Conservation (phyloP, 37 sponge, comb jelly and placozoan genomes). For the Oscarella lobularis region DNA sequence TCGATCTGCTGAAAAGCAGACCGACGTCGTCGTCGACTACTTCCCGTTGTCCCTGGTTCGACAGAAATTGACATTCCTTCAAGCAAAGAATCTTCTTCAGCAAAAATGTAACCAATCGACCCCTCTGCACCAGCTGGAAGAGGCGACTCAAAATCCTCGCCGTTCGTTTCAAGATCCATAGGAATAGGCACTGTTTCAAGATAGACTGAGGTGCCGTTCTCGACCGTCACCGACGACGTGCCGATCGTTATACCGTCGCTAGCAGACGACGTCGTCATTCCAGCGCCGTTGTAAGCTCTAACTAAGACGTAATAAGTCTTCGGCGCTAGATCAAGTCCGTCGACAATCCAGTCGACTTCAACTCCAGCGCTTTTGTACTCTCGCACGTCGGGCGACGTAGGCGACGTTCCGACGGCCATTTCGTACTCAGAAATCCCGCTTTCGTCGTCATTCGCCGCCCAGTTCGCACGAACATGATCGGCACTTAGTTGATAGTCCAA, state of each 20-base stretch:
- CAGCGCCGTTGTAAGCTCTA: not conserved
- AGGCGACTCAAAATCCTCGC: no score
- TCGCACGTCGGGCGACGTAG: slow-evolving; percentile 19
- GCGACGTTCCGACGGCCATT: slow-evolving; percentile 6
- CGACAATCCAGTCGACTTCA: not conserved
- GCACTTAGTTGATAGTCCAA: slow-evolving; percentile 24
- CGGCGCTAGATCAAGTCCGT: not conserved
- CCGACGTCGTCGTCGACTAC: no score
- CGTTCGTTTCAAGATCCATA: no score
- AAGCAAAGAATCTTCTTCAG: no score
- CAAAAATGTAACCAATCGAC: no score
- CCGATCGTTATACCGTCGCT: not conserved
- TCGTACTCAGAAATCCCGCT: not conserved
- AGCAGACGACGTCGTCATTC: not conserved
- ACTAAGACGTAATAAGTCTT: not conserved
- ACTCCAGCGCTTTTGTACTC: not conserved
- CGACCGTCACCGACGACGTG: no score
- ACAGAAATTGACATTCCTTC: no score
- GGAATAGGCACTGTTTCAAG: no score
- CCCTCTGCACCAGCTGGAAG: no score
- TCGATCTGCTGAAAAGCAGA: no score
- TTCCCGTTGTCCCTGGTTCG: no score
- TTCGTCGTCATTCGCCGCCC: slow-evolving; percentile 10
- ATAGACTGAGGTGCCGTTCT: no score
- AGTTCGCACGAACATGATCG: not conserved